phyloP scores from a whole-genome alignment of 2,888 invertebrate species.

The Lysandra coridon region DNA sequence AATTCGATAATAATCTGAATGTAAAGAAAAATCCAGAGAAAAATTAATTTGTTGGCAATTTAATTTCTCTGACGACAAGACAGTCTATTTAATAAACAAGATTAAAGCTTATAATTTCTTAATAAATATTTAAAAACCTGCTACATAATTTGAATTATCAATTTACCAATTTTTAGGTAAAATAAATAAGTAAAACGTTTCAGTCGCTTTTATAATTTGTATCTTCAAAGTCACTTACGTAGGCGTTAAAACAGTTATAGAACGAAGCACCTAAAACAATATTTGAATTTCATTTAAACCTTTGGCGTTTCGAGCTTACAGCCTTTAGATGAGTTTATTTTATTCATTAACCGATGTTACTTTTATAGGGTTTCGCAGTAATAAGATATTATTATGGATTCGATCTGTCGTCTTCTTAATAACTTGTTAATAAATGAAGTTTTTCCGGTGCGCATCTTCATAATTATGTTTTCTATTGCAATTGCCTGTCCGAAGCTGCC shows the following conservation, averaged over 20 bases:
- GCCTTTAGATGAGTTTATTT: background rate
- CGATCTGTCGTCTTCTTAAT: too few species aligned
- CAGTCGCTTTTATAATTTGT: background rate
- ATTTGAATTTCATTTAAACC: background rate
- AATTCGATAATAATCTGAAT: too few species aligned
- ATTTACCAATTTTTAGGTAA: background rate
- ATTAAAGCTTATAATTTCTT: background rate
- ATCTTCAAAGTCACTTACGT: slow-evolving; percentile 4
- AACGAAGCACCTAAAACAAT: slow-evolving; percentile 1
- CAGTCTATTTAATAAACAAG: too few species aligned
- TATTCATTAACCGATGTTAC: background rate
- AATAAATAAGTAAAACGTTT: background rate
- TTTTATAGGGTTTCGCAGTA: background rate
- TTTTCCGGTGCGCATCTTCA: too few species aligned
- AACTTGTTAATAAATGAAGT: too few species aligned
- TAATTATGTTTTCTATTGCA: too few species aligned
- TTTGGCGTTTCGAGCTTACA: background rate
- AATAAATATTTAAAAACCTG: background rate
- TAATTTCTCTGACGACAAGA: too few species aligned
- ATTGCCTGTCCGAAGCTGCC: too few species aligned
- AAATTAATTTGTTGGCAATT: background rate
- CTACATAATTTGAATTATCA: background rate
- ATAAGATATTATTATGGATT: too few species aligned
- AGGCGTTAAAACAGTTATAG: background rate
- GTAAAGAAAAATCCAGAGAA: background rate